These are phyloP conservation scores for Stratiomys singularior DNA, from an alignment of 2,888 invertebrate species.

Conservation along the genomic window DNA sequence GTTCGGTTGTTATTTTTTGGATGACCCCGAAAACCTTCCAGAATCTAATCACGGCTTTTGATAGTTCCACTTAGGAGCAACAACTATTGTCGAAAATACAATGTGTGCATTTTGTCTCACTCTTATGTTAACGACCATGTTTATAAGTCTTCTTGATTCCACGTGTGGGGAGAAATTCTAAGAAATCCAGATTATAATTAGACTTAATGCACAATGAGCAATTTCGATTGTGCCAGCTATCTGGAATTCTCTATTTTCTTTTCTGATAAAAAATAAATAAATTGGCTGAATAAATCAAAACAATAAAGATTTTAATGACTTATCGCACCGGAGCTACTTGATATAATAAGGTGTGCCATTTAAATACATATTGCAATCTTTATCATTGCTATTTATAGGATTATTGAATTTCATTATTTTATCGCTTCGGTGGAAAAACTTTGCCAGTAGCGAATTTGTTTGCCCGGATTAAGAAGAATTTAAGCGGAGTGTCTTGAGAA, in stretches of 20 bases:
- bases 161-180: too few relatives aligned
- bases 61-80: too few relatives aligned
- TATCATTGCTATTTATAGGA: neutral
- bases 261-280: neutral
- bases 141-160: too few relatives aligned
- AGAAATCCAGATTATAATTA: too few relatives aligned
- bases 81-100: too few relatives aligned
- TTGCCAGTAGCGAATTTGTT: neutral
- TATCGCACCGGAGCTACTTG: neutral
- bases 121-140: too few relatives aligned
- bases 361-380: neutral
- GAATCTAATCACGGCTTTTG: too few relatives aligned
- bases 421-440: too few relatives aligned
- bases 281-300: slow-evolving; percentile 11
- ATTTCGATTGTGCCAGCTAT: neutral
- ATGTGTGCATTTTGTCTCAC: too few relatives aligned
- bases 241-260: neutral
- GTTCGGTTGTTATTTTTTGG: too few relatives aligned
- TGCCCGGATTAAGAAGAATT: neutral
- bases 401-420: neutral
- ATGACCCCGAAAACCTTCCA: too few relatives aligned
- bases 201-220: too few relatives aligned
- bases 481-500: neutral
- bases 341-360: neutral
- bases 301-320: slow-evolving; percentile 5